Evolutionary conservation across 1,140 invertebrate genomes (phyloP).

Genomic region (Dendroctonus ponderosae): DNA sequence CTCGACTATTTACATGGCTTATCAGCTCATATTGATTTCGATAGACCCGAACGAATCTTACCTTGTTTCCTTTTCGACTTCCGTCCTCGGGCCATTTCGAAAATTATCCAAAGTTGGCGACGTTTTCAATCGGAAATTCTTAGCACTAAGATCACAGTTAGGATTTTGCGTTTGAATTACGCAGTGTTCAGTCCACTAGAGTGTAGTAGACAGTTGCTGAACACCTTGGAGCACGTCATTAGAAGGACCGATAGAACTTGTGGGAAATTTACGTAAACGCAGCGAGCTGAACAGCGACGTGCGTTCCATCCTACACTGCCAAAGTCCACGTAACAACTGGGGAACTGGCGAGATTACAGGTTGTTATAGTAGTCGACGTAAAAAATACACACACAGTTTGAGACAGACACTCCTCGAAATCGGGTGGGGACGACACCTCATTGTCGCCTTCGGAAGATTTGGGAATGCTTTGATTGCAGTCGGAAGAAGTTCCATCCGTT

Average conservation of each 20-base stretch:
- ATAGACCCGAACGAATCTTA: slow-evolving; percentile 1
- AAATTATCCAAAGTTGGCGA: not conserved
- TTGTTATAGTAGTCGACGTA: slow-evolving; percentile 38
- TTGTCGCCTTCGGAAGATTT: slow-evolving; percentile 1
- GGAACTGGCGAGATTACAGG: slow-evolving; percentile 37
- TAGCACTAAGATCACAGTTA: slow-evolving; percentile 29
- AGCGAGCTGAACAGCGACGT: slow-evolving; percentile 13
- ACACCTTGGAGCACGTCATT: slow-evolving; percentile 17
- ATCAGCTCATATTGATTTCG: too few species aligned
- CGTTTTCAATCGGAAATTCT: slow-evolving; percentile 7
- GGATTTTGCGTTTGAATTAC: not conserved
- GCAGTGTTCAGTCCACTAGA: not conserved
- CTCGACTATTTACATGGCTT: too few species aligned
- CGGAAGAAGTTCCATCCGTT: not conserved
- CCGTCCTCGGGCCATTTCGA: slow-evolving; percentile 18
- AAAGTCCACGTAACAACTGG: slow-evolving; percentile 31
- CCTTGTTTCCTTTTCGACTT: slow-evolving; percentile 27
- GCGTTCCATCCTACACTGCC: slow-evolving; percentile 13
- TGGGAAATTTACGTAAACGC: not conserved
- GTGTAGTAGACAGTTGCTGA: not conserved
- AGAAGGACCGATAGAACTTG: slow-evolving; percentile 13
- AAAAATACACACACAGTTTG: slow-evolving; percentile 31
- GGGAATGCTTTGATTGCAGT: not conserved
- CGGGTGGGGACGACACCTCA: slow-evolving; percentile 1
- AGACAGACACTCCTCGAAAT: slow-evolving; percentile 13